Evolutionary conservation across 1,140 invertebrate species (phyloP).

Genomic region (Drosophila arawakana): DNA sequence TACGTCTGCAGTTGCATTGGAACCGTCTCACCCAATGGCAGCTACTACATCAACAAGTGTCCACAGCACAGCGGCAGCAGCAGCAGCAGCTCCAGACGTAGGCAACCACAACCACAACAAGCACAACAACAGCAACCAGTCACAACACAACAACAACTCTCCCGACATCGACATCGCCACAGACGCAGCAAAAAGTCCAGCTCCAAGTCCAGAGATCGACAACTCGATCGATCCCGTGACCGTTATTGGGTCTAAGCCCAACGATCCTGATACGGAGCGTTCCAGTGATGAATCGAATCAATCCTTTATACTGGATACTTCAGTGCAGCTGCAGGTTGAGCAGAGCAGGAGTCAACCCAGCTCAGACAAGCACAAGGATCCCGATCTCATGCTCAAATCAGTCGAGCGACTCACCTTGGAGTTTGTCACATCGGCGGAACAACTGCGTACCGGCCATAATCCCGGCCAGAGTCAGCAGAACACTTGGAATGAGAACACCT

Average conservation of each 20-base stretch:
- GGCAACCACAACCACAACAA: slow-evolving; percentile 54
- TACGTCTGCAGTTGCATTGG: slow-evolving; percentile 86
- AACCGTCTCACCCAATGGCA: slow-evolving; percentile 77
- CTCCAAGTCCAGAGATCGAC: slow-evolving; percentile 64
- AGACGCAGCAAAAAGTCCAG: slow-evolving; percentile 76
- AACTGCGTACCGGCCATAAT: slow-evolving; percentile 80
- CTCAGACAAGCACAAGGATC: slow-evolving; percentile 86
- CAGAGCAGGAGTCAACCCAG: slow-evolving; percentile 7
- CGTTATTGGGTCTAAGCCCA: slow-evolving; percentile 71
- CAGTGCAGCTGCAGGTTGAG: slow-evolving; percentile 41
- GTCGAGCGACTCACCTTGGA: slow-evolving; percentile 88
- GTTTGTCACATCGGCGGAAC: slow-evolving; percentile 87
- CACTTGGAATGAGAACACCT: slow-evolving; percentile 91
- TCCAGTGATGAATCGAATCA: slow-evolving; percentile 77
- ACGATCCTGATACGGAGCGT: slow-evolving; percentile 64
- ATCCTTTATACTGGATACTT: slow-evolving; percentile 77
- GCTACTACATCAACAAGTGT: slow-evolving; percentile 82
- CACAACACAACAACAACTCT: slow-evolving; percentile 23
- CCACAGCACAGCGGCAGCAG: slow-evolving; percentile 75
- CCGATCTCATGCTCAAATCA: slow-evolving; percentile 88
- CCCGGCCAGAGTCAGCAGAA: slow-evolving; percentile 84
- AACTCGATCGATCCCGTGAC: slow-evolving; percentile 72
- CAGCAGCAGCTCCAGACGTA: slow-evolving; percentile 73
- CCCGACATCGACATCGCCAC: slow-evolving; percentile 67
- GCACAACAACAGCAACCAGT: slow-evolving; percentile 31